phyloP scores from a whole-genome alignment of 2,888 invertebrate species.

The Chromoteleia sp. region DNA sequence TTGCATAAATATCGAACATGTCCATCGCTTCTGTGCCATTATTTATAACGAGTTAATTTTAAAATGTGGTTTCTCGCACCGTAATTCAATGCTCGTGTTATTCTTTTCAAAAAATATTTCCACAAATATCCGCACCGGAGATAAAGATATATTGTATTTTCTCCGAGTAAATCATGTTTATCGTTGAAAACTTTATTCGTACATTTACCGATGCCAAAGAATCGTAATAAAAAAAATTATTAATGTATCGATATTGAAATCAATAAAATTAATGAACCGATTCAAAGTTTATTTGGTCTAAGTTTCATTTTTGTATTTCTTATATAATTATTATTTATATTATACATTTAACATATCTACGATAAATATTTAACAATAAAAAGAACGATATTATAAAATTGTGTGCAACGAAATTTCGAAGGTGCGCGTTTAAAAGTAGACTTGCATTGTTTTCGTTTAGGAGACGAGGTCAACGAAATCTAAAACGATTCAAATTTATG shows the following conservation, averaged over 20 bases:
- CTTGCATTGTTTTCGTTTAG: constrained; percentile 1
- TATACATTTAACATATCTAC: too few species aligned
- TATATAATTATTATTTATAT: too few species aligned
- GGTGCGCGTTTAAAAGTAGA: not conserved
- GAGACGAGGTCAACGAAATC: constrained; percentile 46
- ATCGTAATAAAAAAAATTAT: too few species aligned
- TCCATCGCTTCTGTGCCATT: not conserved
- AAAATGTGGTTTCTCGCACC: not conserved
- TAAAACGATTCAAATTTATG: constrained; percentile 48
- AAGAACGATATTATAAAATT: too few species aligned
- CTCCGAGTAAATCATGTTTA: not conserved
- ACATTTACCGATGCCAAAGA: too few species aligned
- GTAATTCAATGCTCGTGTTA: not conserved
- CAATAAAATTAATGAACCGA: too few species aligned
- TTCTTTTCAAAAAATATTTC: not conserved
- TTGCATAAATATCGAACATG: constrained; percentile 17
- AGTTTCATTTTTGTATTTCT: too few species aligned
- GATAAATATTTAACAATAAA: not conserved
- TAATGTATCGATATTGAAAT: too few species aligned
- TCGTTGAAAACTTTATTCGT: too few species aligned
- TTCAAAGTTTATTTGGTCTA: too few species aligned
- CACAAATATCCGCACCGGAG: too few species aligned
- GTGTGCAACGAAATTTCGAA: too few species aligned
- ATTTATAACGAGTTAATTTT: not conserved
- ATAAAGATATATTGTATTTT: constrained; percentile 12